A percentile compares a stretch with the other conserved stretches of the same genome.
Evolutionary conservation across 2,888 invertebrate genomes (phyloP).

Genomic region (Epistrophella euchroma): DNA sequence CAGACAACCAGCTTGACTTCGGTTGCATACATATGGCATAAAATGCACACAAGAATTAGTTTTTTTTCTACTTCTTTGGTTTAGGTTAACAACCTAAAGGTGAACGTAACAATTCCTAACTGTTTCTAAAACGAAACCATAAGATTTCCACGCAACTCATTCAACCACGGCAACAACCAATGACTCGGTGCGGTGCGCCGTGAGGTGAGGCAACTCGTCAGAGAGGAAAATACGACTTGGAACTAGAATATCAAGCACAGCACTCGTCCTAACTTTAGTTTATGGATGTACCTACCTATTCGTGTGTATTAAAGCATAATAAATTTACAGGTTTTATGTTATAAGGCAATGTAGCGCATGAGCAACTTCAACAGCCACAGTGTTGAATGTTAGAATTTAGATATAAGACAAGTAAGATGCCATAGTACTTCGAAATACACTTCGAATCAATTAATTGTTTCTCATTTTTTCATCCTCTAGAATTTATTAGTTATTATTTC

Average conservation of each 20-base stretch:
- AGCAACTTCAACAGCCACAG: conserved; percentile 15
- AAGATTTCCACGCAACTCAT: conserved; percentile 68
- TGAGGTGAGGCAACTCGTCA: neutral
- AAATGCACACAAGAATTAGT: neutral
- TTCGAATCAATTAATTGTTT: neutral
- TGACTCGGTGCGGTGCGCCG: conserved; percentile 37
- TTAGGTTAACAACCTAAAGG: conserved; percentile 64
- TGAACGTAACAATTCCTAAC: conserved; percentile 62
- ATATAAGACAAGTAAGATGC: neutral
- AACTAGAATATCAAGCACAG: conserved; percentile 37
- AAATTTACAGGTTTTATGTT: conserved; percentile 33
- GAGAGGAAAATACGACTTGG: conserved; percentile 36
- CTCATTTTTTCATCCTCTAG: neutral
- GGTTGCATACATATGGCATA: conserved; percentile 6
- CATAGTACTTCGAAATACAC: neutral
- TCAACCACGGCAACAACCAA: conserved; percentile 39
- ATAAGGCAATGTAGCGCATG: conserved; percentile 39
- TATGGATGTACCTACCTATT: conserved; percentile 22
- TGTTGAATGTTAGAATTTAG: conserved; percentile 14
- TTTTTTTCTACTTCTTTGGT: conserved; percentile 9
- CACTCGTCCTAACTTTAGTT: conserved; percentile 13
- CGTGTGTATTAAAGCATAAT: conserved; percentile 24
- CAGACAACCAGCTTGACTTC: conserved; percentile 3
- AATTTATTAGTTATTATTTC: neutral
- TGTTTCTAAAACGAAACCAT: conserved; percentile 56